Evolutionary conservation across 2,888 invertebrate genomes (phyloP).

Genomic region (Hemistola chrysoprasaria): DNA sequence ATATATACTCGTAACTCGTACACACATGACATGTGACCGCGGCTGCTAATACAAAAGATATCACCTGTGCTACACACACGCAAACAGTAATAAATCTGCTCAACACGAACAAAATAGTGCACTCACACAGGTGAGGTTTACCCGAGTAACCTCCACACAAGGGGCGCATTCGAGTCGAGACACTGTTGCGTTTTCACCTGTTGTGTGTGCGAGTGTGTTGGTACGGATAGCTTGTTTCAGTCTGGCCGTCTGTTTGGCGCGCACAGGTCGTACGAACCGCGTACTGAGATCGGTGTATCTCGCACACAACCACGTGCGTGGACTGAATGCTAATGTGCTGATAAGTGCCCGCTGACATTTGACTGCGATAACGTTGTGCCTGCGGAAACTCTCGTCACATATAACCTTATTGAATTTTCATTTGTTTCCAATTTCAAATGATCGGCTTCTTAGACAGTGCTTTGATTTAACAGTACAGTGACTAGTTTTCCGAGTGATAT

Average conservation of each 20-base stretch:
- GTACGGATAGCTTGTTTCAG: slow-evolving; percentile 69
- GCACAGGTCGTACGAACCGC: slow-evolving; percentile 72
- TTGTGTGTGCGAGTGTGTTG: slow-evolving; percentile 61
- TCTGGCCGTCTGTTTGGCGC: slow-evolving; percentile 72
- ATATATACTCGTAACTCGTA: no score
- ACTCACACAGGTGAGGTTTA: slow-evolving; percentile 59
- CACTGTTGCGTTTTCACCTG: slow-evolving; percentile 78
- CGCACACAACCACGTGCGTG: slow-evolving; percentile 60
- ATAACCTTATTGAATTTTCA: slow-evolving; percentile 8
- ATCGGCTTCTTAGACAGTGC: slow-evolving; percentile 3
- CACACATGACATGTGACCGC: slow-evolving; percentile 75
- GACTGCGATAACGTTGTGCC: slow-evolving; percentile 59
- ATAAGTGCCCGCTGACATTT: slow-evolving; percentile 66
- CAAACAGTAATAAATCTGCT: slow-evolving; percentile 63
- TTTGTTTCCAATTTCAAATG: slow-evolving; percentile 2
- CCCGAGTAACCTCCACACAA: slow-evolving; percentile 72
- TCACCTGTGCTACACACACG: slow-evolving; percentile 55
- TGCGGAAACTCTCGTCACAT: slow-evolving; percentile 18
- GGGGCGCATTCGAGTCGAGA: slow-evolving; percentile 66
- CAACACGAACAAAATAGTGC: slow-evolving; percentile 73
- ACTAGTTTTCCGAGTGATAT: slow-evolving; percentile 57
- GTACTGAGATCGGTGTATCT: slow-evolving; percentile 28
- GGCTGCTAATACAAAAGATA: slow-evolving; percentile 55
- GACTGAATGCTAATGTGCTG: slow-evolving; percentile 59
- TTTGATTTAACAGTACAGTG: slow-evolving; percentile 31